Evolutionary conservation across 2,113 vertebrate genomes (phyloP).

Genomic region (Lampris megalopsis): DNA sequence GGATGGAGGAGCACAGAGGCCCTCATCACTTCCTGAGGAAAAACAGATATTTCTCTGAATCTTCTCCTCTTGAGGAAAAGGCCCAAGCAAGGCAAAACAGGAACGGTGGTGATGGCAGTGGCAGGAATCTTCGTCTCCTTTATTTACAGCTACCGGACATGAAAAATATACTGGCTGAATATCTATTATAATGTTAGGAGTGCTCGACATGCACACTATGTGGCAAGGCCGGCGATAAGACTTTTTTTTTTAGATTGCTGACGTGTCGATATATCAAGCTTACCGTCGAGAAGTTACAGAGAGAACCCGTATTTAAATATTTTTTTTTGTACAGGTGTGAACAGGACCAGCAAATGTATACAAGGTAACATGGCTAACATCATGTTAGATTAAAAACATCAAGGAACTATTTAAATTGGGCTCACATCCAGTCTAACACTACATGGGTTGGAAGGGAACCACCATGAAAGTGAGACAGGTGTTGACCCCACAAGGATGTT

Average conservation of each 20-base stretch:
- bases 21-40: conserved; percentile 49
- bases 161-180: conserved; percentile 5
- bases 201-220: conserved; percentile 23
- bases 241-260: conserved; percentile 40
- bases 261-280: conserved; percentile 48
- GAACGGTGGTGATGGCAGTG: neutral
- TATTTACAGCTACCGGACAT: conserved; percentile 30
- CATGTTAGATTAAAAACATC: too few species aligned
- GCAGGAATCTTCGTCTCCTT: neutral
- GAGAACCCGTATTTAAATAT: neutral
- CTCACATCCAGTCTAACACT: too few species aligned
- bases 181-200: conserved; percentile 35
- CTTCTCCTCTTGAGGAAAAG: conserved; percentile 22
- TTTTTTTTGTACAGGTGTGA: too few species aligned
- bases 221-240: neutral
- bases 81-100: neutral
- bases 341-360: too few species aligned
- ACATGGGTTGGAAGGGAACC: too few species aligned
- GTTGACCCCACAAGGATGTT: too few species aligned
- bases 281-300: conserved; percentile 35
- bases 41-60: conserved; percentile 64
- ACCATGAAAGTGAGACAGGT: too few species aligned
- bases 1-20: conserved; percentile 44
- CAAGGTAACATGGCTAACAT: too few species aligned
- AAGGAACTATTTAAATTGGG: too few species aligned